Evolutionary conservation across 2,888 invertebrate species (phyloP), one percentile per base, ranked within the genome.

Genomic region (Pegoplata infirma): DNA sequence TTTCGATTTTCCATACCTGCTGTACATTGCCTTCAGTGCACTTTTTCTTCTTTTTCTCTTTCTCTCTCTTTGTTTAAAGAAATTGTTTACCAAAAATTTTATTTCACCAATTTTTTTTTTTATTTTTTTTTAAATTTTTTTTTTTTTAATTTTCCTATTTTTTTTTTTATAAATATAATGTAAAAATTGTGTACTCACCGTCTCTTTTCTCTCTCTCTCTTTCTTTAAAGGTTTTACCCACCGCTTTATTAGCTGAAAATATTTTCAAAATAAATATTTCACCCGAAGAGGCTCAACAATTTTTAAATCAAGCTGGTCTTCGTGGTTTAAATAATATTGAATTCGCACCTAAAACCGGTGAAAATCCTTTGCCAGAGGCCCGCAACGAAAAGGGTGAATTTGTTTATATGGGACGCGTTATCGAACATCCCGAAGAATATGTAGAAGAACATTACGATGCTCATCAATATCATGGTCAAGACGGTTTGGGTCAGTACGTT

Each of bases 401-500:
- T 32, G 86, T 88, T 5, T 90, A 90, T 73, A 87, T 90, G 87
- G 92, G 92, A 19, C 89, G 90, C n/a, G 92, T 92, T 84, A 92
- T 92, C 74, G 91, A 92, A 51, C 92, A 93, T 86, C 92, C 93
- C 1, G 92, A 93, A 5, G 92, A 94, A 49, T 94, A 92, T 78
- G 90, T 93, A 46, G 94, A 94, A 87, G 94, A 94, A 87, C 93
- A 94, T 7, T 94, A 94, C 86, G 90, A 93, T 78, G 94, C 94
- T 0, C 91, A 92, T 74, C 94, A 94, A 84, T 94, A 92, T 86
- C 94, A 94, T 84, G 94, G 94, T 0, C 94, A 94, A 85, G 92
- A 92, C 80, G 92, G 92, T n/a, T 88, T 92, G 55, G 95, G 95
- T 1, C 92, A 93, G 14, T 94, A 93, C 84, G 91, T 92, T 0